These are phyloP conservation scores for Catharus fuscescens DNA, from an alignment of 2,113 vertebrate species.

Conservation along the genomic window DNA sequence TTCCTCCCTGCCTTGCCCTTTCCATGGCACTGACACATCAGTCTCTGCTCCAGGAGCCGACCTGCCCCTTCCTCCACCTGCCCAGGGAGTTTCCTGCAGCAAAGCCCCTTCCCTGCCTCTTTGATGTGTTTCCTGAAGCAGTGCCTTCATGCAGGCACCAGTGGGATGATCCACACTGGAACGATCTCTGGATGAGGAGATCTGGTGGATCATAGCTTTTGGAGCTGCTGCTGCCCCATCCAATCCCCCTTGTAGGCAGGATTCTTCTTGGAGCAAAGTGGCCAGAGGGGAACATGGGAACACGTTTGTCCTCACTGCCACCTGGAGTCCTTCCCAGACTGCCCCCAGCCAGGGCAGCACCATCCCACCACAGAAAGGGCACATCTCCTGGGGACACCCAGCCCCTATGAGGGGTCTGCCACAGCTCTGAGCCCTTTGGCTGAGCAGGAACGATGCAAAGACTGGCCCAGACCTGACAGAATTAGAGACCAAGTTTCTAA, in stretches of 20 bases:
- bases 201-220: background rate
- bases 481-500: background rate
- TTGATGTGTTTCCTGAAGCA: rapidly evolving
- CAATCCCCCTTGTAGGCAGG: background rate
- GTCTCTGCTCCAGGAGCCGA: background rate
- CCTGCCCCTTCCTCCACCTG: background rate
- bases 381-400: background rate
- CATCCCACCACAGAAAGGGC: background rate
- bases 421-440: background rate
- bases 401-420: background rate
- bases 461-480: background rate
- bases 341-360: background rate
- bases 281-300: background rate
- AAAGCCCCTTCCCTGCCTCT: background rate
- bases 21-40: background rate
- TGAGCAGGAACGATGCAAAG: background rate
- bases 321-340: background rate
- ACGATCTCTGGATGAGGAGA: background rate
- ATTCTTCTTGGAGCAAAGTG: background rate
- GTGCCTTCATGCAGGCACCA: rapidly evolving
- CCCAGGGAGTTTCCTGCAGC: background rate
- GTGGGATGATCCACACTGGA: background rate
- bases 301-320: rapidly evolving
- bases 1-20: background rate
- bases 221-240: background rate